Evolutionary conservation across 1,140 invertebrate species (phyloP).

Genomic region (Holotrichia oblita): DNA sequence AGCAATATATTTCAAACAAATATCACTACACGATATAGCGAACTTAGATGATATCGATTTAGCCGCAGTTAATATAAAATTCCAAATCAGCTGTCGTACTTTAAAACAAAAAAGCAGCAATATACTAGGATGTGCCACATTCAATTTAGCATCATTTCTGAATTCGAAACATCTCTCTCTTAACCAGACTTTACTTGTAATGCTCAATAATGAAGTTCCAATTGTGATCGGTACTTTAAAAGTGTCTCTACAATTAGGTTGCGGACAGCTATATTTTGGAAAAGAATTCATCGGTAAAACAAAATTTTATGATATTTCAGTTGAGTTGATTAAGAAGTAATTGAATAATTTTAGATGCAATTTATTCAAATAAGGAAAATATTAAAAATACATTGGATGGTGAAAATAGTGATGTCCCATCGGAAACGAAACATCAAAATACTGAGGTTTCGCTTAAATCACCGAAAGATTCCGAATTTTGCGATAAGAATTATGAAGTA

Average conservation of each 20-base stretch:
- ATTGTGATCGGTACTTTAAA: slow-evolving; percentile 58
- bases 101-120: slow-evolving; percentile 52
- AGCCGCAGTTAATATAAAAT: slow-evolving; percentile 50
- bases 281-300: slow-evolving; percentile 64
- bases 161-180: slow-evolving; percentile 49
- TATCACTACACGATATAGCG: slow-evolving; percentile 52
- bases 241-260: slow-evolving; percentile 63
- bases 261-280: slow-evolving; percentile 63
- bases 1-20: slow-evolving; percentile 54
- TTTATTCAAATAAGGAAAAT: slow-evolving; percentile 42
- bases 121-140: slow-evolving; percentile 53
- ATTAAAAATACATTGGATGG: neutral
- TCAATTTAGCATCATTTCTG: slow-evolving; percentile 53
- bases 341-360: slow-evolving; percentile 41
- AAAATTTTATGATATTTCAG: slow-evolving; percentile 32
- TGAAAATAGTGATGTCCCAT: neutral
- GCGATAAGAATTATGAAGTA: slow-evolving; percentile 38
- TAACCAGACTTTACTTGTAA: slow-evolving; percentile 50
- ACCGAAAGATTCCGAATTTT: slow-evolving; percentile 9
- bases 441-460: neutral
- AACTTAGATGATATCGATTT: slow-evolving; percentile 52
- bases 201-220: slow-evolving; percentile 51
- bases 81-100: slow-evolving; percentile 53
- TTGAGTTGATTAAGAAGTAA: slow-evolving; percentile 25
- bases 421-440: slow-evolving; percentile 5